Percentiles rank a stretch among this genome's conserved stretches.
Conservation (phyloP, 2,888 invertebrate species). For the Tridacna gigas region DNA sequence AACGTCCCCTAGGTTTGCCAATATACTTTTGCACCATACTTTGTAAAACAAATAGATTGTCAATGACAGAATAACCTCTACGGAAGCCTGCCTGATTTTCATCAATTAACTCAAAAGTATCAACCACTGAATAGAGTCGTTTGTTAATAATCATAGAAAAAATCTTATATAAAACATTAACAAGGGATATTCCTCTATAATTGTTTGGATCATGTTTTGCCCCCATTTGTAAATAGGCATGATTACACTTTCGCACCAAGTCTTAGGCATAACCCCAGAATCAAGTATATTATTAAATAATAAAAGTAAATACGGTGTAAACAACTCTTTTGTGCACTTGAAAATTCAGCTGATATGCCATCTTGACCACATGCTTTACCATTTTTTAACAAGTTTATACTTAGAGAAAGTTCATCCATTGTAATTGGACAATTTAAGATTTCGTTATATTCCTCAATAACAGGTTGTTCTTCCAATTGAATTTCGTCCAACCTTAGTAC, state of each 20-base stretch:
- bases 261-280: slow-evolving; percentile 11
- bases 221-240: slow-evolving; percentile 26
- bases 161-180: slow-evolving; percentile 8
- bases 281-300: slow-evolving; percentile 33
- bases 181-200: slow-evolving; percentile 5
- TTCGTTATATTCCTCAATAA: too few relatives aligned
- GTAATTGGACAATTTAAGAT: neutral
- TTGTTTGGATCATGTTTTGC: slow-evolving; percentile 31
- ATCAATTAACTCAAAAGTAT: slow-evolving; percentile 4
- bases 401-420: neutral
- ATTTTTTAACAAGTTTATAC: neutral
- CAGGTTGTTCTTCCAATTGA: too few relatives aligned
- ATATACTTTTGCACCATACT: slow-evolving; percentile 33
- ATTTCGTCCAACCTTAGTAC: too few relatives aligned
- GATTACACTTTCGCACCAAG: slow-evolving; percentile 14
- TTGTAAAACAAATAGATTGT: slow-evolving; percentile 39
- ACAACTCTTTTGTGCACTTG: neutral
- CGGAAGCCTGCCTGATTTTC: slow-evolving; percentile 44
- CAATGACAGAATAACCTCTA: slow-evolving; percentile 27
- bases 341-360: neutral
- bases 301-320: neutral
- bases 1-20: slow-evolving; percentile 12
- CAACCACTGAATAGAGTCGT: neutral
- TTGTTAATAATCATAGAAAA: neutral
- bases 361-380: neutral